Evolutionary conservation across 2,113 vertebrate genomes (phyloP).

Genomic region (Odobenus rosmarus): DNA sequence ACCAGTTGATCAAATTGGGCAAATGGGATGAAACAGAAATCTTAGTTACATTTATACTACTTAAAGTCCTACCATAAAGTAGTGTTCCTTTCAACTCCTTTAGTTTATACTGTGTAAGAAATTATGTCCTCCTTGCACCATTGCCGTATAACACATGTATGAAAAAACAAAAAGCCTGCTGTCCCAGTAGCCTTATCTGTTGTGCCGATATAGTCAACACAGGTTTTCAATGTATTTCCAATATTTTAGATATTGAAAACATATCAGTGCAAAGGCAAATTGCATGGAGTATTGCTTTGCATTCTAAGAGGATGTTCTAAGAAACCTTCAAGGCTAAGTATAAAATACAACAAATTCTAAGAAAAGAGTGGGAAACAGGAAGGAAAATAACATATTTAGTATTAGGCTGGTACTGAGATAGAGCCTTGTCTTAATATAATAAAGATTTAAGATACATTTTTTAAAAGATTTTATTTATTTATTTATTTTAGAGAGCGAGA

Average conservation of each 20-base stretch:
- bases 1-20: constrained; percentile 55
- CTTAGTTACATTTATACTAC: constrained; percentile 47
- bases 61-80: constrained; percentile 50
- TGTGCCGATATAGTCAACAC: not conserved
- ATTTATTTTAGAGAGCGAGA: not conserved
- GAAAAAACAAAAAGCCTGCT: not conserved
- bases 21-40: constrained; percentile 66
- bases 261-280: not conserved
- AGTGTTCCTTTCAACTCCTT: constrained; percentile 42
- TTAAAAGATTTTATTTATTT: not conserved
- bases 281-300: not conserved
- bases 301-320: not conserved
- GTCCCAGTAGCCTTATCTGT: not conserved
- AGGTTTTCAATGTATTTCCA: not conserved
- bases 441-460: not conserved
- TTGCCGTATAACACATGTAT: not conserved
- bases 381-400: not conserved
- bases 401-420: not conserved
- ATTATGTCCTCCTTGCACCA: not conserved
- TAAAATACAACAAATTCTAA: not conserved
- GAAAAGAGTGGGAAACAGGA: not conserved
- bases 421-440: not conserved
- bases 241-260: constrained; percentile 48
- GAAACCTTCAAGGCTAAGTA: not conserved
- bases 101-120: constrained; percentile 47